A percentile compares a stretch with the other conserved stretches of the same genome.
phyloP scores from a whole-genome alignment of 1,140 invertebrate species.

The Vanessa tameamea region DNA sequence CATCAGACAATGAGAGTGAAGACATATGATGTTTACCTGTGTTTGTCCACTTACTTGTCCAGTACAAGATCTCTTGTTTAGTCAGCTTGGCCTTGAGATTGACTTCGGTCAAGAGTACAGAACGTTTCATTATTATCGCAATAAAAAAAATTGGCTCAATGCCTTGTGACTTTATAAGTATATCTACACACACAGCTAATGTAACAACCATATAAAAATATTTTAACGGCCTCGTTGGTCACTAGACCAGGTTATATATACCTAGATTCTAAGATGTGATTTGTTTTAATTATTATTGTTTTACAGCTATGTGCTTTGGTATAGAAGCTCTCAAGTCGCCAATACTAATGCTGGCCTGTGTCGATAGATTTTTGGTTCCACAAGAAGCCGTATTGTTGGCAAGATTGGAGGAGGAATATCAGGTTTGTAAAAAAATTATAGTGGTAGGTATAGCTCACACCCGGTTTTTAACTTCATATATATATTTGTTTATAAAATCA shows the following conservation, averaged over 20 bases:
- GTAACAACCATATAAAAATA: too few relatives aligned
- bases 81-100: too few relatives aligned
- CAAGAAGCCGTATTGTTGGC: slow-evolving; percentile 92
- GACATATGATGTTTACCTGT: too few relatives aligned
- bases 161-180: too few relatives aligned
- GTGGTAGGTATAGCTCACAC: neutral
- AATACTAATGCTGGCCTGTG: slow-evolving; percentile 90
- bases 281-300: neutral
- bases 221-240: neutral
- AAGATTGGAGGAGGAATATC: slow-evolving; percentile 94
- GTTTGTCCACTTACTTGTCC: neutral
- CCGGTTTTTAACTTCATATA: neutral
- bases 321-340: slow-evolving; percentile 96
- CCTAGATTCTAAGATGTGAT: neutral
- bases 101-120: too few relatives aligned
- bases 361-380: slow-evolving; percentile 87
- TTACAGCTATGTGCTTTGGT: slow-evolving; percentile 90
- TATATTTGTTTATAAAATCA: neutral
- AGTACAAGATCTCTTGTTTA: too few relatives aligned
- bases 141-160: too few relatives aligned
- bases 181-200: too few relatives aligned
- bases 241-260: neutral
- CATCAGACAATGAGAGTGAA: too few relatives aligned
- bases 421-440: slow-evolving; percentile 80
- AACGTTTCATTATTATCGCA: too few relatives aligned